phyloP scores from a whole-genome alignment of 2,888 invertebrate species.

The Mesopsocus fuscifrons region DNA sequence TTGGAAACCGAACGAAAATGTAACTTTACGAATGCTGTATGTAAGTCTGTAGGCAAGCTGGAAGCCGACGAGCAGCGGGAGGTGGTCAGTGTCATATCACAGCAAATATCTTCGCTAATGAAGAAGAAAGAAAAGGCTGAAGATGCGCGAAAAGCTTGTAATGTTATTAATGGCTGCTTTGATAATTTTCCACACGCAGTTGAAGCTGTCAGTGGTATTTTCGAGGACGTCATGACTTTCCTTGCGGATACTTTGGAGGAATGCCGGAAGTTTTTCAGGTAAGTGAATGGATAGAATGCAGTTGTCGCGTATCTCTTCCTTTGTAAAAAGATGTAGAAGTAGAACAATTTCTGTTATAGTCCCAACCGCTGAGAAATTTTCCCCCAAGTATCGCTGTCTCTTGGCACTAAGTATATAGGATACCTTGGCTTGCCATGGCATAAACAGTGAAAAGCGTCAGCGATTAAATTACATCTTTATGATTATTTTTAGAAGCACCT shows the following conservation, averaged over 20 bases:
- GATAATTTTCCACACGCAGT: slow-evolving; percentile 1
- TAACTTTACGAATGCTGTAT: neutral
- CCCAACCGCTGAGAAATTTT: too few species aligned
- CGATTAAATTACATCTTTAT: neutral
- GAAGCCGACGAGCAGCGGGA: neutral
- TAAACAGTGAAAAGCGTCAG: neutral
- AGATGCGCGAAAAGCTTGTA: neutral
- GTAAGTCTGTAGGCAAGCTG: neutral
- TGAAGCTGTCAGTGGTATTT: neutral
- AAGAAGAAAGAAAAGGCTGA: neutral
- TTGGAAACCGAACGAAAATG: slow-evolving; percentile 2
- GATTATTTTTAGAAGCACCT: neutral
- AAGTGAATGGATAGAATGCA: neutral
- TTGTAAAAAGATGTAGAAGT: too few species aligned
- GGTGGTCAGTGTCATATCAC: neutral
- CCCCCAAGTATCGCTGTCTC: too few species aligned
- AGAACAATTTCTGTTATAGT: too few species aligned
- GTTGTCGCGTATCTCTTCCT: too few species aligned
- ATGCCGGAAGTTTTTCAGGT: neutral
- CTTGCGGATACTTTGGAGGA: neutral
- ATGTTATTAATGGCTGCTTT: slow-evolving; percentile 4
- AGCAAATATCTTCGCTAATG: neutral
- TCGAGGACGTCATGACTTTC: neutral
- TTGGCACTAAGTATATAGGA: too few species aligned
- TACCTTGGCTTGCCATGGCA: too few species aligned